Base-by-base conservation (phyloP, 2,888 invertebrate genomes). In the Hirtodrosophila histrioides region DNA sequence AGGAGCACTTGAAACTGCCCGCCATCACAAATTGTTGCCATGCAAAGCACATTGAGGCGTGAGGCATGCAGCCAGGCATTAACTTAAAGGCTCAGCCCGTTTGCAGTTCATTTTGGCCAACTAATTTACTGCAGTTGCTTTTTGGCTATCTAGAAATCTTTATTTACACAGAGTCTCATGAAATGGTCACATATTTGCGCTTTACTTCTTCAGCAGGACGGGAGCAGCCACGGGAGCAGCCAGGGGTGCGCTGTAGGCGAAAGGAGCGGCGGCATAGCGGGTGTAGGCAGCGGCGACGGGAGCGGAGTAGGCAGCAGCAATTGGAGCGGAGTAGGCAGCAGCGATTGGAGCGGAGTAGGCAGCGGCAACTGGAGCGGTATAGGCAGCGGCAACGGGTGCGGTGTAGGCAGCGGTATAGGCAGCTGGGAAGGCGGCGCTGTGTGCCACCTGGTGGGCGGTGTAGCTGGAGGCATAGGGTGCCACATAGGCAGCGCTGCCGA, bases 391-490 rank as follows among this genome's bases (percentile, higher is more conserved):
- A 37, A 67, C 5, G 8, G 74, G 72, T 11, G 75, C 61, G 3
- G 75, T 60, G 53, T 69, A 75, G 24, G 68, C 63, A 40, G 73
- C 71, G 31, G 76, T 66, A 48, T 76, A 85, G 44, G 88, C 88
- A 37, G 89, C 89, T 17, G 89, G 89, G 64, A 83, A 89, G 68
- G 89, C 89, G 35, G 89, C 89, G 54, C 88, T 81, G 24, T 89
- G 89, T 2, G 88, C 89, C 27, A 89, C 72, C 33, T 62, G 70
- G 43, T 78, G 68, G 2, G 89, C 89, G 24, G 71, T 77, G 43
- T 86, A 89, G 71, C 89, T 89, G 77, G 89, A 81, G 43, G 89
- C 89, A 49, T 89, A 89, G n/a, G 89, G 89, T 27, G 89, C 89
- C 17, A 89, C 87, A 63, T 89, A 89, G 35, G 89, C 75, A n/a